These are phyloP conservation scores for Catharus ustulatus DNA, from an alignment of 2,797 vertebrate species.

Conservation along the genomic window DNA sequence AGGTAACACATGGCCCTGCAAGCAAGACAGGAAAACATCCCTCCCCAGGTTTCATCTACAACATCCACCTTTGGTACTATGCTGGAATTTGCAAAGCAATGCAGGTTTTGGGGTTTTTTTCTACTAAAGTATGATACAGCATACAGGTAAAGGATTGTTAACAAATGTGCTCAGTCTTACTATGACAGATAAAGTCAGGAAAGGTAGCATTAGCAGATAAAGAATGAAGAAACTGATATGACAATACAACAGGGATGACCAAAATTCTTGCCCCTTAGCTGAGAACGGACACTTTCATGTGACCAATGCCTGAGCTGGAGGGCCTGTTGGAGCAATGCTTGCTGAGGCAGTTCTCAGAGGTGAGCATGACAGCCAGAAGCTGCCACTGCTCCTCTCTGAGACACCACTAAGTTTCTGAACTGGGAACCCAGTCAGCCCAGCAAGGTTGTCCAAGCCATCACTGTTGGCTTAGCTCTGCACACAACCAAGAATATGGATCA, in stretches of 20 bases:
- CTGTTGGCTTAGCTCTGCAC: neutral
- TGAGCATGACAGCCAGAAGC: neutral
- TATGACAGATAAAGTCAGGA: neutral
- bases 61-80: neutral
- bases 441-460: neutral
- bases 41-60: neutral
- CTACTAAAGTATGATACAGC: neutral
- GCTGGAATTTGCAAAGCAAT: neutral
- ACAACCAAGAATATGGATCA: neutral
- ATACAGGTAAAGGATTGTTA: neutral
- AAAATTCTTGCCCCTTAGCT: neutral
- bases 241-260: neutral
- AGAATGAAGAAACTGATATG: neutral
- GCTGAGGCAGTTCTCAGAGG: neutral
- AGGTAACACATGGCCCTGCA: neutral
- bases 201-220: neutral
- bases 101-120: neutral
- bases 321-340: neutral
- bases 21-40: neutral
- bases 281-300: neutral
- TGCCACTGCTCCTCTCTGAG: neutral
- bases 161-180: neutral
- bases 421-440: neutral
- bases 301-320: fast-evolving
- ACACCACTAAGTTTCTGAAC: neutral